Evolutionary conservation across 2,797 vertebrate genomes (phyloP), one percentile per base, ranked within the genome.

Genomic region (Heteromormyrus szaboi): DNA sequence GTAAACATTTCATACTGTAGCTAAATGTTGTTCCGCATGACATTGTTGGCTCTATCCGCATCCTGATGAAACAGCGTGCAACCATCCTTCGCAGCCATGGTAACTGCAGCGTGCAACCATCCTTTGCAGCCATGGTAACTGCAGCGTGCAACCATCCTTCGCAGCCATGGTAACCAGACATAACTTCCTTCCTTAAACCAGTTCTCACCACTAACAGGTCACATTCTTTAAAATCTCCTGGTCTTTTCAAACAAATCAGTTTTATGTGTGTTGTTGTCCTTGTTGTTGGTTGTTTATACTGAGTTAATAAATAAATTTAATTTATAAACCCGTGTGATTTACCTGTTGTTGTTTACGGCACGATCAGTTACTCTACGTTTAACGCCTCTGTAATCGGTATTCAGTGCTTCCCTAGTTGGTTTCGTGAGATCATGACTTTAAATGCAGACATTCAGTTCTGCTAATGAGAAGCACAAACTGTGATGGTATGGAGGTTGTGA

Each of bases 271-370:
- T 93, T 95, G 92, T 89, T 50, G 76, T 85, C 93, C 93, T 94
- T 93, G 93, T 94, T 93, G 93, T 95, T 95, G 93, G 93, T 95
- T 95, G 95, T 95, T 96, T 95, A 93, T 96, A 96, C 94, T 92
- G 94, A 95, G 94, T 96, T 94, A 95, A 86, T 92, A 88, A 93
- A 96, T 96, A 96, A 96, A 96, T 92, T 94, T 93, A 92, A 94
- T 95, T 95, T 96, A 93, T 90, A 94, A 94, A 90, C 88, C 91
- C 37, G 89, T 89, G 88, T 59, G 17, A 50, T 65, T 86, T 88
- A 41, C 85, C 85, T 76, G 29, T 44, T 76, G 2, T 76, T 44
- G 33, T 22, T 62, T 19, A 48, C 0, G 4, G 84, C 25, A 29
- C 33, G 29, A 33, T 54, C 19, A 25, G 46, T 84, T 84, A 50